Evolutionary conservation across 2,797 vertebrate species (phyloP).

Genomic region (Myoxocephalus aenaeus): DNA sequence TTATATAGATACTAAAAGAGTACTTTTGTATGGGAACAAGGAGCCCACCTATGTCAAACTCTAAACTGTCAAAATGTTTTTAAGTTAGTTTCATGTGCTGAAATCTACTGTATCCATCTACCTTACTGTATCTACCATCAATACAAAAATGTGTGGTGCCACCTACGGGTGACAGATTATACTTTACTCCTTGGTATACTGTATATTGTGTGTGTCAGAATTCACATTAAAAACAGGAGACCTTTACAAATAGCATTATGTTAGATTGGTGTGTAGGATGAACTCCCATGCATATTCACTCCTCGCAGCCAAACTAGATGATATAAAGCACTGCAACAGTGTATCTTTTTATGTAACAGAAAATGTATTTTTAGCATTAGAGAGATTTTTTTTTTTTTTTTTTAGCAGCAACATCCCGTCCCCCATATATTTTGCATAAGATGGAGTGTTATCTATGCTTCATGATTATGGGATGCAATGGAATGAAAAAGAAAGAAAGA

Average conservation of each 20-base stretch:
- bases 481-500: background rate
- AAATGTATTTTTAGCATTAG: constrained; percentile 58
- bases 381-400: constrained; percentile 52
- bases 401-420: constrained; percentile 45
- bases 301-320: constrained; percentile 9
- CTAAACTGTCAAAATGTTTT: background rate
- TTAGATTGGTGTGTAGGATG: constrained; percentile 16
- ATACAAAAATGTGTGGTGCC: constrained; percentile 59
- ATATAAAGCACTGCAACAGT: constrained; percentile 33
- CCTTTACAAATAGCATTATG: constrained; percentile 3
- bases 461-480: constrained; percentile 28
- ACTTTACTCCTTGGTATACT: constrained; percentile 16
- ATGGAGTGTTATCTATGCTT: constrained; percentile 45
- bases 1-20: background rate
- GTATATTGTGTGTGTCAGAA: constrained; percentile 1
- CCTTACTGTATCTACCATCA: constrained; percentile 23
- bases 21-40: background rate
- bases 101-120: constrained; percentile 1
- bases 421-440: constrained; percentile 60
- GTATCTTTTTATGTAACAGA: constrained; percentile 52
- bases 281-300: constrained; percentile 1
- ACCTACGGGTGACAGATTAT: constrained; percentile 62
- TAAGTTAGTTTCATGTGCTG: background rate
- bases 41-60: background rate
- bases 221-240: background rate